Evolutionary conservation across 2,888 invertebrate genomes (phyloP), one percentile per base, ranked within the genome.

Genomic region (Lordiphosa andalusiaca): DNA sequence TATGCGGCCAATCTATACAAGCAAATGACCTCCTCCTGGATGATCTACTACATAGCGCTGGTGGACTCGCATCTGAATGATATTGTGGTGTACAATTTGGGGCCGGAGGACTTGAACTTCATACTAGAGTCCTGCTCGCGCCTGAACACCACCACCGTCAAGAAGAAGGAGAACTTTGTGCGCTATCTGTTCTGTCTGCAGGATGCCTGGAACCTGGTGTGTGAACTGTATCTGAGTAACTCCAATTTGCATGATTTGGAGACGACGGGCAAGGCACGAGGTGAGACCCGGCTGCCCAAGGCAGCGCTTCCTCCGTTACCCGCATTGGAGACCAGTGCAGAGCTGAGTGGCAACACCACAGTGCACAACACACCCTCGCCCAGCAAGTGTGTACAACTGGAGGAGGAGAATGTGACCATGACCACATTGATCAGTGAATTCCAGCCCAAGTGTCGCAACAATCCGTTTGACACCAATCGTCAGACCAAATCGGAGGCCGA

Each of bases 11-110:
- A 96, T 89, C 91, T 97, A n/a, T 97, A 96, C 87, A 95, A 95
- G 61, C 97, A 97, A 90, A 96, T 97, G 7, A 96, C 96, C 33
- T 96, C 96, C 0, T 95, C 97, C 0, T 96, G 97, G 94, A 94
- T 97, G 38, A 94, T 97, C 16, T 95, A 95, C 89, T 93, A 95
- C 50, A 95, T 97, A 61, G 93, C 96, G 0, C 90, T 97, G 38
- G 94, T 97, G 35, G 96, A 98, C 86, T 92, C 97, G 63, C 95
- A 95, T 86, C 91, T 96, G 38, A 93, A 92, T 71, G 94, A 94
- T 30, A 93, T 94, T 46, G 90, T 92, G 35, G 91, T 91, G 64
- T 93, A 93, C 69, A 91, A 92, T 77, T 89, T 94, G 70, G 92
- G 91, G 60, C 89, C 92, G 0, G 91, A 91, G 25, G 92, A 93